A percentile compares a stretch with the other conserved stretches of the same genome.
Evolutionary conservation across 2,797 vertebrate genomes (phyloP).

Genomic region (Schizopygopsis pylzovi): DNA sequence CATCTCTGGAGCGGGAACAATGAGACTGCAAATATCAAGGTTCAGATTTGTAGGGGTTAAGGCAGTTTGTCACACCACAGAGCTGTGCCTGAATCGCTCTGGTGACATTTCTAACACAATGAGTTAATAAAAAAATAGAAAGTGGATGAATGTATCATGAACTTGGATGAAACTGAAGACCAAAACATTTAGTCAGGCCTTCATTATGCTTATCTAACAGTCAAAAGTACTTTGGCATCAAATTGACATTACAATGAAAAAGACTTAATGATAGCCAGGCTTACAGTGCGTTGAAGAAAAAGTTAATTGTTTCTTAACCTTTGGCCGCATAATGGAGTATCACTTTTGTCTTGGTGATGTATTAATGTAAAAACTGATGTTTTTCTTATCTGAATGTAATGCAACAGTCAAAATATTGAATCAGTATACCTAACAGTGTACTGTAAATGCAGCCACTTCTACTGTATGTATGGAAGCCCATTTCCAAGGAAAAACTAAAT

Average conservation of each 20-base stretch:
- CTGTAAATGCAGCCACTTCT: neutral
- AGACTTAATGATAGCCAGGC: neutral
- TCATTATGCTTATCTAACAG: neutral
- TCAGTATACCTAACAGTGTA: neutral
- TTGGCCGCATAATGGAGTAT: neutral
- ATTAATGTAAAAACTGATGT: neutral
- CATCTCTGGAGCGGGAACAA: constrained; percentile 72
- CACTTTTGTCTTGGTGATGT: neutral
- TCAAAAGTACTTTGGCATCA: constrained; percentile 6
- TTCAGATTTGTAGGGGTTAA: constrained; percentile 4
- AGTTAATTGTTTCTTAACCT: neutral
- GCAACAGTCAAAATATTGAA: neutral
- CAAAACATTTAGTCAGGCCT: constrained; percentile 1
- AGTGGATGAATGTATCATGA: neutral
- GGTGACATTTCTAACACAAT: neutral
- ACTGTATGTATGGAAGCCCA: neutral
- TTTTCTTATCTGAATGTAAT: neutral
- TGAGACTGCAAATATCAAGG: constrained; percentile 22
- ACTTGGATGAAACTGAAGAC: neutral
- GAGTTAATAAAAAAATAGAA: neutral
- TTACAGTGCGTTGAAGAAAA: neutral
- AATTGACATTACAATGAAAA: neutral
- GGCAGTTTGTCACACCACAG: no score
- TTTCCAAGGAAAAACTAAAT: neutral
- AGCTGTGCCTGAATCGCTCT: neutral